These are phyloP conservation scores for Phocoena phocoena DNA, from an alignment of 2,113 vertebrate species.

Conservation along the genomic window DNA sequence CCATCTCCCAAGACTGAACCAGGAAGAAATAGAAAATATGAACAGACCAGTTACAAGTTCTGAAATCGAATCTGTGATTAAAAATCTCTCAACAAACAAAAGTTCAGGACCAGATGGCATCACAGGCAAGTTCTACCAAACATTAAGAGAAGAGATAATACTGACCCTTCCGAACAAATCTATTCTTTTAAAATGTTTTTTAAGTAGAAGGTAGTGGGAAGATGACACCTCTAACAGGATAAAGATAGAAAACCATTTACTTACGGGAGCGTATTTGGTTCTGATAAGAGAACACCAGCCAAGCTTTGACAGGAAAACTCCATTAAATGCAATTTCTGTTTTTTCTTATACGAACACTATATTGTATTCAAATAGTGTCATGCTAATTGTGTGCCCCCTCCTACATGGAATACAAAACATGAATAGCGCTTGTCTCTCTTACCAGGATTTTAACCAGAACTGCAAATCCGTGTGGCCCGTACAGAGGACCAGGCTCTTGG, in stretches of 20 bases:
- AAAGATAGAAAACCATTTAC: neutral
- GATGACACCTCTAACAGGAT: neutral
- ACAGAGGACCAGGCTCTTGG: neutral
- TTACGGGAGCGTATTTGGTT: neutral
- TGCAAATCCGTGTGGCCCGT: neutral
- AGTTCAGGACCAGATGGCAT: neutral
- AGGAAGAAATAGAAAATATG: neutral
- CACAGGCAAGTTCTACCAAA: neutral
- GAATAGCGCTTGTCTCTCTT: neutral
- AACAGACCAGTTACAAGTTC: neutral
- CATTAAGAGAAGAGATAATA: neutral
- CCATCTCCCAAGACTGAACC: neutral
- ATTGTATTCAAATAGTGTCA: neutral
- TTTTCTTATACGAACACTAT: neutral
- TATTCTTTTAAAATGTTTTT: neutral
- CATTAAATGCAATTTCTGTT: neutral
- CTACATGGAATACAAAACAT: neutral
- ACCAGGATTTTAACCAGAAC: neutral
- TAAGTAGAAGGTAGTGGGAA: neutral
- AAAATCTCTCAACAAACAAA: neutral
- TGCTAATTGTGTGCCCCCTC: neutral
- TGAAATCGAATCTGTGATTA: neutral
- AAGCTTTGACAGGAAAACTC: neutral
- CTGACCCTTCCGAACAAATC: neutral
- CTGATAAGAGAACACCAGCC: neutral